Evolutionary conservation across 1,140 invertebrate species (phyloP), one percentile per base, ranked within the genome.

Genomic region (Kradibia gibbosae): DNA sequence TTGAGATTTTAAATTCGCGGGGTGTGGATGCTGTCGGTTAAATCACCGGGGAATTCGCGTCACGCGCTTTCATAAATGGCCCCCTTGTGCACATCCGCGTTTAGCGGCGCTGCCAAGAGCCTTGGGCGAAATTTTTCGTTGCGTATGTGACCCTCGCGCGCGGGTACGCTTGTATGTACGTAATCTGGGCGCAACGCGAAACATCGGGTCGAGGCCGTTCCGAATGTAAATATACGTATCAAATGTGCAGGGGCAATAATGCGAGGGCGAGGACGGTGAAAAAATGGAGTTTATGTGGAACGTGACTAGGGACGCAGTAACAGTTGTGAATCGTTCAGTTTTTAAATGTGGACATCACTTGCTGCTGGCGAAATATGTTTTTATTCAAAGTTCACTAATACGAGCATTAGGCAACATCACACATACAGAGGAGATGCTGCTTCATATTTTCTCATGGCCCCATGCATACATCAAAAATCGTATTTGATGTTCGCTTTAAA

Each of bases 1-100:
- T 22, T 31, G n/a, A 11, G 31, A 53, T 70, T 70, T 67, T 60
- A 78, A 78, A 53, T 53, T 78, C 45, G 76, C 62, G 60, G 42
- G 42, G 11, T 53, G 15, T 67, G 22, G 42, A 50, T 45, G 36
- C 34, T n/a, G 42, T 13, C 3, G 10, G 25, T 4, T n/a, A n/a
- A 70, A 11, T 28, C 8, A 36, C 36, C 22, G 22, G 17, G 20
- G 17, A 67, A 78, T 78, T 67, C 65, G 45, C 20, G 48, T 78
- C 77, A 78, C 65, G 77, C 62, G 65, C 65, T 22, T 62, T 2
- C 7, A 34, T n/a, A 50, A 70, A 70, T 55, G 50, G 7, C 25
- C 20, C 50, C 10, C 53, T 3, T 5, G 72, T 34, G 25, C 72
- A 55, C 10, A 74, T 74, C 3, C 72, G n/a, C 17, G 25, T 11